Conservation (phyloP, 2,888 invertebrate species). For the Hypomecis atomaria region DNA sequence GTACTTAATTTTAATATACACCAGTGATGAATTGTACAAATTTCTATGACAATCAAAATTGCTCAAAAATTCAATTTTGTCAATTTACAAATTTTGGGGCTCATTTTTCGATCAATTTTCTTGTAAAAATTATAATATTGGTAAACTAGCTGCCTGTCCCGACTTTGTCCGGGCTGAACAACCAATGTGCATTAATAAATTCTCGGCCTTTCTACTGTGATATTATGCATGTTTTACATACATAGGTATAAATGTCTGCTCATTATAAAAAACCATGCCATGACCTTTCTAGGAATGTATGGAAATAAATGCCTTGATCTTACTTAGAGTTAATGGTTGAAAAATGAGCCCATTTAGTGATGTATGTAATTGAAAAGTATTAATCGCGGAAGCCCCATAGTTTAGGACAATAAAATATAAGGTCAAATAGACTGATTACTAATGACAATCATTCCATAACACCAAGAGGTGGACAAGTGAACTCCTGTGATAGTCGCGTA, state of each 20-base stretch:
- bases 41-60: slow-evolving; percentile 32
- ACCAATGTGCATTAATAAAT: too few relatives aligned
- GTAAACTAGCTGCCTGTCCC: too few relatives aligned
- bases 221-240: too few relatives aligned
- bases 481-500: slow-evolving; percentile 66
- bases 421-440: slow-evolving; percentile 39
- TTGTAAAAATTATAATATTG: too few relatives aligned
- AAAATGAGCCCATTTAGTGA: slow-evolving; percentile 9
- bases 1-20: slow-evolving; percentile 26
- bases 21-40: slow-evolving; percentile 32
- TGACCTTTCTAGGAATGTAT: too few relatives aligned
- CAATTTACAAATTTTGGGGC: slow-evolving; percentile 18
- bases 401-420: slow-evolving; percentile 37
- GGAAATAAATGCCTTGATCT: too few relatives aligned
- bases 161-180: too few relatives aligned
- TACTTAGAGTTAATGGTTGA: background rate
- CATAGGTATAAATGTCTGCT: too few relatives aligned
- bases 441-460: slow-evolving; percentile 54
- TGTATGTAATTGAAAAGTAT: slow-evolving; percentile 26
- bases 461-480: slow-evolving; percentile 51
- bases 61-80: slow-evolving; percentile 35
- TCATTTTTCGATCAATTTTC: background rate
- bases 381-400: slow-evolving; percentile 38
- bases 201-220: too few relatives aligned
- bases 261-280: too few relatives aligned